Base-by-base conservation (phyloP, 2,888 invertebrate genomes). In the Dasysyrphus tricinctus region DNA sequence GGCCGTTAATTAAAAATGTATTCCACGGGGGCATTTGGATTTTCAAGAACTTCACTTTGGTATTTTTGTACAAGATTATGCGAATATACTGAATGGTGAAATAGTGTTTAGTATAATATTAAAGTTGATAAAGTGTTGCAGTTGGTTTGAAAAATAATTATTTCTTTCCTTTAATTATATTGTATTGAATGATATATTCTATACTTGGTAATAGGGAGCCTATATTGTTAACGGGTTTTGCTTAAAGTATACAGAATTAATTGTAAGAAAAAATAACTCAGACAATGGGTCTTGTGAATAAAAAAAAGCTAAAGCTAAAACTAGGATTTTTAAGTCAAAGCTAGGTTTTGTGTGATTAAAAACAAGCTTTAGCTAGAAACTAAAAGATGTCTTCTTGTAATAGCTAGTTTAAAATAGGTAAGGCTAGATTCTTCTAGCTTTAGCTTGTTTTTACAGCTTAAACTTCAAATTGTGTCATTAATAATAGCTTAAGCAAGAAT, bases 1-100 rank as follows among this genome's bases (percentile, higher is more conserved):
- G 86, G 81, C 79, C 76, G 88, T 88, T 88, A 87, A 88, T 88
- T 88, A 88, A 75, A 83, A 82, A 86, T 82, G 76, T 80, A 84
- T 84, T 80, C 80, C 80, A 84, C 72, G 80, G 67, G 77, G 80
- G 80, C 67, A 84, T 65, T n/a, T 70, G 75, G 59, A 76, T 76
- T 84, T 65, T 80, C 51, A 76, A 72, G 84, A 80, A 80, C 51
- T 65, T 65, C 44, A 59, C 80, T 67, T 67, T 72, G 65, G 75
- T 75, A 75, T 83, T 54, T 61, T 79, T 69, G 47, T 19, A 29
- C 63, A 19, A 24, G 24, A 56, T 61, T 19, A 54, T 32, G 6
- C 12, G 59, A 59, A 39, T 39, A 14, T 59, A 39, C 7, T 19
- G 39, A 61, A 61, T 59, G 39, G 32, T 37, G 24, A 24, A 51